Conservation (phyloP, 2,797 vertebrate genomes). For the Balearica regulorum region DNA sequence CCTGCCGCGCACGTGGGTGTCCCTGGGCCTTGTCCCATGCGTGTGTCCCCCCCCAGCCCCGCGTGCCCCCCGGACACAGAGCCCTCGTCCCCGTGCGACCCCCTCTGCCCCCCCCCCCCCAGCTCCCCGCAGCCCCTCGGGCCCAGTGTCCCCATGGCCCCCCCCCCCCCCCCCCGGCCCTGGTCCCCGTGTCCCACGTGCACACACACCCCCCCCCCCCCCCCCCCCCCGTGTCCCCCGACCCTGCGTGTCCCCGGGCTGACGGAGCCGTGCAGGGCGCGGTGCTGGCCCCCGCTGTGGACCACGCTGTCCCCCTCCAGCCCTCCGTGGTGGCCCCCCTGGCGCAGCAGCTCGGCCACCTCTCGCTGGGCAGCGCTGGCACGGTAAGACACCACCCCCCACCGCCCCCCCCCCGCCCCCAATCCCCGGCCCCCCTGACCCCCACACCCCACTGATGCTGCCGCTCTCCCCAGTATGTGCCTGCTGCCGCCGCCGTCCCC, state of each 20-base stretch:
- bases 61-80: too few species aligned
- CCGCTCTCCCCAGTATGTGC: slow-evolving; percentile 79
- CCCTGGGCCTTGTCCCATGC: neutral
- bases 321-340: slow-evolving; percentile 89
- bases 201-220: neutral
- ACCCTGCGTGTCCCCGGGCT: neutral
- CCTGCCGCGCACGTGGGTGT: neutral
- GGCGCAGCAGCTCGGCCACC: slow-evolving; percentile 90
- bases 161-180: neutral
- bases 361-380: slow-evolving; percentile 86
- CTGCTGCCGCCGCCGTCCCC: slow-evolving; percentile 80
- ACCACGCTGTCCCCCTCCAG: slow-evolving; percentile 90
- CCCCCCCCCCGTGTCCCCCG: neutral
- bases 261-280: slow-evolving; percentile 76
- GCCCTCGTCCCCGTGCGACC: too few species aligned
- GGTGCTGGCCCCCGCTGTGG: slow-evolving; percentile 86
- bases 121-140: neutral
- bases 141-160: neutral
- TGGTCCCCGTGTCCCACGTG: neutral
- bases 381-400: slow-evolving; percentile 73
- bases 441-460: neutral
- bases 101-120: too few species aligned
- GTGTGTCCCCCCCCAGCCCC: too few species aligned
- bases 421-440: neutral
- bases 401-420: neutral